Conservation (phyloP, 2,113 vertebrate genomes). For the Antechinus flavipes region DNA sequence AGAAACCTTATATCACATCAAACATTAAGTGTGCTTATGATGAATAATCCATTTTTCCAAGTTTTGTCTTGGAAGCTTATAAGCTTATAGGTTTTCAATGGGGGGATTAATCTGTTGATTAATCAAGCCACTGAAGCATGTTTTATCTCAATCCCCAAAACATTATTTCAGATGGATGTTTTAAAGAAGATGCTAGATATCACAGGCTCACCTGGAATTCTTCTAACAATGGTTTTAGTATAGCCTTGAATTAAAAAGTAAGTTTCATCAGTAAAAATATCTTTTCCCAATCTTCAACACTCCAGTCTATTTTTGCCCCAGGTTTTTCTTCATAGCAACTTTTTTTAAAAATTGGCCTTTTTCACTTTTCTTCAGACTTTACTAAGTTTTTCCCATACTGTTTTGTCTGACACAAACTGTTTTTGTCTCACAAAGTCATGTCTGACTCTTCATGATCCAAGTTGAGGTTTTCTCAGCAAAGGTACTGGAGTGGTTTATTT, state of each 20-base stretch:
- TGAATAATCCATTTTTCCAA: background rate
- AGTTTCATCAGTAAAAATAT: background rate
- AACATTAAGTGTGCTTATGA: background rate
- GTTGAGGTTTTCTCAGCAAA: no score
- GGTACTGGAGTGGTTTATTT: no score
- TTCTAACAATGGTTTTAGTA: background rate
- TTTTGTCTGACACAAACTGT: no score
- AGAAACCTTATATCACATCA: background rate
- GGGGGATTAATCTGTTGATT: background rate
- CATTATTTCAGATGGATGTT: background rate
- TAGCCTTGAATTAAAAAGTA: background rate
- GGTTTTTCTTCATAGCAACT: background rate
- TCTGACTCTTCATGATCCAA: no score
- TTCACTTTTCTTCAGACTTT: background rate
- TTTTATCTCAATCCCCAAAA: background rate
- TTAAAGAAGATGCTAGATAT: background rate
- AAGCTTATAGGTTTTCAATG: background rate
- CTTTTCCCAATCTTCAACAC: background rate
- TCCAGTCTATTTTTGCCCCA: background rate
- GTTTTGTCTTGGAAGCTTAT: background rate
- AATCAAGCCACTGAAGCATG: background rate
- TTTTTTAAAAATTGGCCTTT: background rate
- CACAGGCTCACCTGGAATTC: no score
- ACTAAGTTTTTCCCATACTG: background rate
- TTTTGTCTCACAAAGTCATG: no score